Base-by-base conservation (phyloP, 2,888 invertebrate genomes). In the Steromphala cineraria region DNA sequence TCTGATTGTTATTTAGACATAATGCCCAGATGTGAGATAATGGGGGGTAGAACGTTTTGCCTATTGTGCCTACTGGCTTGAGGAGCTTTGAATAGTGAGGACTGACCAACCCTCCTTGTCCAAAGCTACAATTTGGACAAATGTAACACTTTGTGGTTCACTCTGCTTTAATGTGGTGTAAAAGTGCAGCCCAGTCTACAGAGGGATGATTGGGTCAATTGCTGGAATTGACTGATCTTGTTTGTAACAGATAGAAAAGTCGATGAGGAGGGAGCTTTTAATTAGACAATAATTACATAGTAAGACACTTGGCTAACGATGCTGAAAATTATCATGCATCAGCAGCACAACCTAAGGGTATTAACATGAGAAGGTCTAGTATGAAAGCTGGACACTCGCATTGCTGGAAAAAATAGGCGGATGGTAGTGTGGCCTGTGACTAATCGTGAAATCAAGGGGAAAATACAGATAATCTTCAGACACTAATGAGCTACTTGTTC, bases 281-380 rank as follows among this genome's bases (percentile, higher is more conserved):
- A 71, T 71, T 71, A 40, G 71, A 36, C 36, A 36, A 71, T 71
- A 71, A 71, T 71, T 71, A 71, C 71, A 71, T 40, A 71, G 28
- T 19, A 71, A 71, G 71, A 40, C 71, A 71, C 71, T 71, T 71
- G 71, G 40, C 71, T 71, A 71, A 71, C 36, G 71, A 71, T 71
- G 71, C 71, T 71, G 71, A 71, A 71, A 71, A 71, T 71, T 71
- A 36, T 71, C 40, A 36, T 36, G 71, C 71, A 31, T 71, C 71
- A 36, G 19, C 40, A 40, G 24, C 40, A 19, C 24, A 31, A 71
- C 71, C 71, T n/a, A 15, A 71, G 40, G 71, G 71, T 36, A 36
- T 71, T 31, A 71, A 71, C 71, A 19, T 17, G 71, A 40, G 36
- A 36, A 15, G 28, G 71, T 71, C 40, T 17, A 10, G 46, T 46